These are phyloP conservation scores for Chaetoderma sp. DNA, from an alignment of 2,888 invertebrate genomes.

Conservation along the genomic window DNA sequence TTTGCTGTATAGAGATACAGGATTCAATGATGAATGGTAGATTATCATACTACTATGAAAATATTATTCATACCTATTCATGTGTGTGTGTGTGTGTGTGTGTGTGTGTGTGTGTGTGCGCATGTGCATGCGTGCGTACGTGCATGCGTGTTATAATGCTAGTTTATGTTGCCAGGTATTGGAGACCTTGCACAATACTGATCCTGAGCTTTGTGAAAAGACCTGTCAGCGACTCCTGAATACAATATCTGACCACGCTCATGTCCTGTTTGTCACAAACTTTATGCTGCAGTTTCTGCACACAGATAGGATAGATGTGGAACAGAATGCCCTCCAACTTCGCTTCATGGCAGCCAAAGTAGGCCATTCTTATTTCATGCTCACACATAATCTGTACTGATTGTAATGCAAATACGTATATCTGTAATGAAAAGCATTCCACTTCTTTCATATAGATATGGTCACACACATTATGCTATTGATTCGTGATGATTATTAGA, in stretches of 20 bases:
- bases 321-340: conserved; percentile 44
- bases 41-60: too few relatives aligned
- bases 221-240: conserved; percentile 52
- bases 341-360: conserved; percentile 63
- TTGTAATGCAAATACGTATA: neutral
- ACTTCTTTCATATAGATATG: neutral
- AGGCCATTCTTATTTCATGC: conserved; percentile 8
- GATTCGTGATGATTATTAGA: too few relatives aligned
- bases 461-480: neutral
- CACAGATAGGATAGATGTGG: conserved; percentile 34
- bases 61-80: too few relatives aligned
- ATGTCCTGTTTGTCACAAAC: conserved; percentile 56
- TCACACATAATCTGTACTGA: neutral
- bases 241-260: conserved; percentile 46
- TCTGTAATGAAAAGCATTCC: neutral
- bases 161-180: conserved; percentile 42
- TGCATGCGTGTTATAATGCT: neutral
- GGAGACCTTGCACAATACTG: conserved; percentile 41
- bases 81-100: too few relatives aligned
- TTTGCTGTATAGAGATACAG: too few relatives aligned
- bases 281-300: conserved; percentile 55
- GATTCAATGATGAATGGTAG: too few relatives aligned
- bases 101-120: too few relatives aligned
- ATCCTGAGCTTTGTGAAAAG: conserved; percentile 42
- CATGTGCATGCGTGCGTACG: neutral